phyloP scores from a whole-genome alignment of 2,113 vertebrate species.

The Eurystomus gularis region DNA sequence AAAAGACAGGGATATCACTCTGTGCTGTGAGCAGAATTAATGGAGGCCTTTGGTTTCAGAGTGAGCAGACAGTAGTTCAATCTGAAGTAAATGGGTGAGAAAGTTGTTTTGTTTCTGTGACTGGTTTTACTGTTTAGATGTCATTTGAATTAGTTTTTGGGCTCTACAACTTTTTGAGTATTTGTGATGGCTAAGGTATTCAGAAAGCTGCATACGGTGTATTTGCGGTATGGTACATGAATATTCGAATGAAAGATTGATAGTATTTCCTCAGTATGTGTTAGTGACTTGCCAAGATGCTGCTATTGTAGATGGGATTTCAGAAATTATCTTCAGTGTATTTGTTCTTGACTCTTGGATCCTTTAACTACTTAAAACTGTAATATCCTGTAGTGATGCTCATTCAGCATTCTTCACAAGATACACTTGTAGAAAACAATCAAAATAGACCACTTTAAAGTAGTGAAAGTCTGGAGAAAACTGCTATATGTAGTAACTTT shows the following conservation, averaged over 20 bases:
- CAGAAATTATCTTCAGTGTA: background rate
- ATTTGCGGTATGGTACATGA: background rate
- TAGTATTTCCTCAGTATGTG: background rate
- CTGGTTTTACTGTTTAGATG: background rate
- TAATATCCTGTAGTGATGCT: background rate
- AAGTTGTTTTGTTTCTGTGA: background rate
- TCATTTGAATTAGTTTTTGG: background rate
- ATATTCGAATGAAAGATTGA: background rate
- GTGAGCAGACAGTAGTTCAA: background rate
- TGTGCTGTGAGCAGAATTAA: background rate
- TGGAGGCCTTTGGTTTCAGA: background rate
- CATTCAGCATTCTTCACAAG: background rate
- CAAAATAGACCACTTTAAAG: background rate
- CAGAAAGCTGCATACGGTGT: background rate
- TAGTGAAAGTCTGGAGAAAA: background rate
- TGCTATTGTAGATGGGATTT: background rate
- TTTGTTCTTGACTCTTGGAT: background rate
- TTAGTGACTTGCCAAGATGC: background rate
- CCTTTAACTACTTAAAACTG: background rate
- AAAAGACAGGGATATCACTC: background rate
- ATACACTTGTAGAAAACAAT: background rate
- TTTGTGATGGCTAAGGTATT: background rate
- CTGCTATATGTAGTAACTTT: background rate
- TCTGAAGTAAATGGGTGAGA: background rate
- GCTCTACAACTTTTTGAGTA: background rate